phyloP scores from a whole-genome alignment of 2,888 invertebrate species.

The Pheosia tremula region DNA sequence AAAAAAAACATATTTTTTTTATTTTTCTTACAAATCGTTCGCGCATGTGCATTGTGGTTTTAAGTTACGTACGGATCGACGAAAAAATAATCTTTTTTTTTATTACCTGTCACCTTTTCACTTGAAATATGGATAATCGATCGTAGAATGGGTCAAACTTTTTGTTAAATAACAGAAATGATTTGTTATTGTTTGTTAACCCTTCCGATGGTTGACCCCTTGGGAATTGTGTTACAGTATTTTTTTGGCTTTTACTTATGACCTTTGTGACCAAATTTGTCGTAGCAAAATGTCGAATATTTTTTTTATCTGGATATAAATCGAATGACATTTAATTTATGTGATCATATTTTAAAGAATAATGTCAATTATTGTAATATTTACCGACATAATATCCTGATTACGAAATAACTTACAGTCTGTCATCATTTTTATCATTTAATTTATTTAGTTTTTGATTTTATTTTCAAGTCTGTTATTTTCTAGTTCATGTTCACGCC shows the following conservation, averaged over 20 bases:
- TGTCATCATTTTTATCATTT: too few relatives aligned
- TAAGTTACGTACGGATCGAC: constrained; percentile 61
- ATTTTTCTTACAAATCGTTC: constrained; percentile 72
- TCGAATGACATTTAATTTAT: neutral
- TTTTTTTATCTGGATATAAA: neutral
- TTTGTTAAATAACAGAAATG: constrained; percentile 54
- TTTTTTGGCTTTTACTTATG: constrained; percentile 32
- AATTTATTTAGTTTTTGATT: too few relatives aligned
- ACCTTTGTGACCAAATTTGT: constrained; percentile 24
- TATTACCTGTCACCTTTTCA: constrained; percentile 58
- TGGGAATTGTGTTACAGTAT: constrained; percentile 28
- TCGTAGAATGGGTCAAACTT: constrained; percentile 75
- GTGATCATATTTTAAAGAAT: too few relatives aligned
- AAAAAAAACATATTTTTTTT: constrained; percentile 53
- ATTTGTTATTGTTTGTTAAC: constrained; percentile 64
- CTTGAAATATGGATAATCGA: constrained; percentile 66
- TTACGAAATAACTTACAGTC: too few relatives aligned
- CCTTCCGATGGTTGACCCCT: constrained; percentile 51
- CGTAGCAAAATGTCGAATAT: neutral
- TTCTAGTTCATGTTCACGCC: constrained; percentile 50
- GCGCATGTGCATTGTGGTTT: constrained; percentile 74
- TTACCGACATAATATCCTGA: too few relatives aligned
- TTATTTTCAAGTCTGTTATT: too few relatives aligned
- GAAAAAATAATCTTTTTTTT: constrained; percentile 50
- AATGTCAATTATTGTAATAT: too few relatives aligned